Conservation (phyloP, 2,888 invertebrate species). For the Thera britannica region DNA sequence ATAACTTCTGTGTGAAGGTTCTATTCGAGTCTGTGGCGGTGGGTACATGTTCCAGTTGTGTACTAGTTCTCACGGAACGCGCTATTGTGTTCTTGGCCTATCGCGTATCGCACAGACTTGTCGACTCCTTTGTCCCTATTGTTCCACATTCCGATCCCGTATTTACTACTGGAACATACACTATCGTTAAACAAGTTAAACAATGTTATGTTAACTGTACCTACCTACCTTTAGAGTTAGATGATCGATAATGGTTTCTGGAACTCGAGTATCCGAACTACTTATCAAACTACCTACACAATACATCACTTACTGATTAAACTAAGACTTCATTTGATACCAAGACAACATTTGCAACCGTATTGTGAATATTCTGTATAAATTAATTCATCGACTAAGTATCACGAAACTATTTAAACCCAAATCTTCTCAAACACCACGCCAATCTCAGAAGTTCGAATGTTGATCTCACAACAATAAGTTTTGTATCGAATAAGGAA, state of each 20-base stretch:
- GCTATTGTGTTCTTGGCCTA: slow-evolving; percentile 33
- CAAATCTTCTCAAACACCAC: slow-evolving; percentile 5
- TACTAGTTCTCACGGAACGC: slow-evolving; percentile 16
- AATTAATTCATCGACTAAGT: neutral
- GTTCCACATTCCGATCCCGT: slow-evolving; percentile 33
- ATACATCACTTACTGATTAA: neutral
- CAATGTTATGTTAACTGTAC: slow-evolving; percentile 27
- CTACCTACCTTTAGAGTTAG: slow-evolving; percentile 1
- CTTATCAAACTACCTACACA: neutral
- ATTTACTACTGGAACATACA: slow-evolving; percentile 26
- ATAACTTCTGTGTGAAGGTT: neutral
- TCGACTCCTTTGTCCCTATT: slow-evolving; percentile 35
- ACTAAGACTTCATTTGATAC: neutral
- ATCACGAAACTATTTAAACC: slow-evolving; percentile 13
- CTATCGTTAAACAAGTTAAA: slow-evolving; percentile 28
- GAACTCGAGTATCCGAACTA: neutral
- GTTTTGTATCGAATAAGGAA: slow-evolving; percentile 1
- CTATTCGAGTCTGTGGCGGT: neutral
- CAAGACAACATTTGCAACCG: neutral
- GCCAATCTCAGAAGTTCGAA: slow-evolving; percentile 3
- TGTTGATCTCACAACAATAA: neutral
- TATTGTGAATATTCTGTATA: no score
- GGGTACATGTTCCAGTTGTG: slow-evolving; percentile 3
- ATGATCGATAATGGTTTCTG: slow-evolving; percentile 10
- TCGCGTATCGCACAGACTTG: slow-evolving; percentile 29